Conservation (phyloP, 2,888 invertebrate species). For the Synergus laeviventris region DNA sequence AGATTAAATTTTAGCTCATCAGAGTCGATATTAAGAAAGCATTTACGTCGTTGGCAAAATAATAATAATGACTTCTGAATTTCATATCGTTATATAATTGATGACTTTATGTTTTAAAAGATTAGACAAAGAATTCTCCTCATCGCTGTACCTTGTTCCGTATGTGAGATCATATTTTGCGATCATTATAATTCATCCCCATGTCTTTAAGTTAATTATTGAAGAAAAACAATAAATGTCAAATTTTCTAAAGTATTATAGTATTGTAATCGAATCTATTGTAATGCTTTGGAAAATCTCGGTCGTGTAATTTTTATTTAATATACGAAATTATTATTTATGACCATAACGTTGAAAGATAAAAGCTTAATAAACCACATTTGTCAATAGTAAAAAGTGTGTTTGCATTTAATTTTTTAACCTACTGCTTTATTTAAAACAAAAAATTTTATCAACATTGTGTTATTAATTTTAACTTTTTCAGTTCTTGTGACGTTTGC, state of each 20-base stretch:
- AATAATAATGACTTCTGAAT: slow-evolving; percentile 30
- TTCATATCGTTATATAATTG: slow-evolving; percentile 41
- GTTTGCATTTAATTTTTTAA: background rate
- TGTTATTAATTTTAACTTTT: background rate
- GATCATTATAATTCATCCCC: slow-evolving; percentile 40
- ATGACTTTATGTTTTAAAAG: slow-evolving; percentile 48
- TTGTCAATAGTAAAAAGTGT: slow-evolving; percentile 54
- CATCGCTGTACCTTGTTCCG: slow-evolving; percentile 11
- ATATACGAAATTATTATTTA: slow-evolving; percentile 68
- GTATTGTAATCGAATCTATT: slow-evolving; percentile 50
- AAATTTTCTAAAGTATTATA: slow-evolving; percentile 70
- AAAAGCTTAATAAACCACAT: slow-evolving; percentile 71
- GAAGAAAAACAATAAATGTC: slow-evolving; percentile 55
- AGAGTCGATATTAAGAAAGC: slow-evolving; percentile 47
- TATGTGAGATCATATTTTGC: slow-evolving; percentile 36
- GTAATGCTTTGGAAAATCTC: slow-evolving; percentile 40
- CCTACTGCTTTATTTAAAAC: background rate
- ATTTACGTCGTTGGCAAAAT: slow-evolving; percentile 53
- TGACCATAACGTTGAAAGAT: slow-evolving; percentile 65
- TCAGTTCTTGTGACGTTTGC: too few species aligned
- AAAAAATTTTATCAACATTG: too few species aligned
- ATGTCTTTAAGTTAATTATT: slow-evolving; percentile 46
- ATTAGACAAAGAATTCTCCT: slow-evolving; percentile 17
- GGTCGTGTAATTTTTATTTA: slow-evolving; percentile 39
- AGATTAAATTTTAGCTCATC: slow-evolving; percentile 9